phyloP scores from a whole-genome alignment of 2,113 vertebrate species.

The Lamprotornis superbus region DNA sequence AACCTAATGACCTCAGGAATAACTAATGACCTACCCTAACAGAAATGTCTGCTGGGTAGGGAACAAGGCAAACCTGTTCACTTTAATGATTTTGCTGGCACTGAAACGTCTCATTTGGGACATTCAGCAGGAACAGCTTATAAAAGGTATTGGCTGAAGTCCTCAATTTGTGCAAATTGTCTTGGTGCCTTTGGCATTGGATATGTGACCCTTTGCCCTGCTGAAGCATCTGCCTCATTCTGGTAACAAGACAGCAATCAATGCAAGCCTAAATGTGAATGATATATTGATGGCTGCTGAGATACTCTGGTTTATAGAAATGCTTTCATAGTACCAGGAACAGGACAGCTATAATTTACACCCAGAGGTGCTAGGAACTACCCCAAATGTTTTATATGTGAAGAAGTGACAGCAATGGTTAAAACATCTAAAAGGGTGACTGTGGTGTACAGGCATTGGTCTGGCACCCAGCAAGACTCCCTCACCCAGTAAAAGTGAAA shows the following conservation, averaged over 20 bases:
- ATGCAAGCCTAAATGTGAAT: neutral
- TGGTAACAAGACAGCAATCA: constrained; percentile 37
- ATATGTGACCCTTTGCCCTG: neutral
- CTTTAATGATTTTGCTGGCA: constrained; percentile 53
- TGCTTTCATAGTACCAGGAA: neutral
- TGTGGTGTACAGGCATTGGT: neutral
- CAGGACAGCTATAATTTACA: neutral
- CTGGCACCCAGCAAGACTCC: neutral
- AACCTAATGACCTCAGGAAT: constrained; percentile 56
- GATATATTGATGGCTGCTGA: neutral
- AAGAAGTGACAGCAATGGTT: neutral
- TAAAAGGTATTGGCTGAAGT: constrained; percentile 18
- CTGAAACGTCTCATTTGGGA: constrained; percentile 5
- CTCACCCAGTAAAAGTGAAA: neutral
- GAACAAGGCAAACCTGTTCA: constrained; percentile 9
- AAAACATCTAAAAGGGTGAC: neutral
- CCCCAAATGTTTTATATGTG: neutral
- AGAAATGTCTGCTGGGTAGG: constrained; percentile 46
- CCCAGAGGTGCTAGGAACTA: neutral
- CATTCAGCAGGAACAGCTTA: neutral
- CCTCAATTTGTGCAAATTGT: constrained; percentile 30
- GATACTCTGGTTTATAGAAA: neutral
- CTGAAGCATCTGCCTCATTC: neutral
- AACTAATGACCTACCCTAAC: constrained; percentile 48
- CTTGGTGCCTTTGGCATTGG: neutral